Evolutionary conservation across 2,113 vertebrate genomes (phyloP), one percentile per base, ranked within the genome.

Genomic region (Silurus asotus): DNA sequence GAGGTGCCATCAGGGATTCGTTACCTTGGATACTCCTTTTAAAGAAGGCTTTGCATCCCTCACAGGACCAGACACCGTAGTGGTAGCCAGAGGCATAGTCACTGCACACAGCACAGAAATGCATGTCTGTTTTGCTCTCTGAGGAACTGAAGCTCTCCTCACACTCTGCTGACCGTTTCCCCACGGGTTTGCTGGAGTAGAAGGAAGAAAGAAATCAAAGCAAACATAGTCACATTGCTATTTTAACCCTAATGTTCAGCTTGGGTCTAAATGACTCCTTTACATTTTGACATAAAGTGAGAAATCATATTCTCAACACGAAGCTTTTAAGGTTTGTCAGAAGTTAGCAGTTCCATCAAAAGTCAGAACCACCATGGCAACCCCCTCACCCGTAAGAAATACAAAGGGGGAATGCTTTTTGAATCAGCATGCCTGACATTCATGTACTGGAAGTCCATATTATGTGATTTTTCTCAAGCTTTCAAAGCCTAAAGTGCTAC

Each of bases 71-170:
- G 79, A 99, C 98, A 0, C 98, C 97, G 0, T 99, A 99, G 93
- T 99, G 98, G 91, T 99, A 99, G n/a, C 98, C 98, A 0, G 98
- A 99, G n/a, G 98, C 98, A 1, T 97, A 98, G 90, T 99, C 98
- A 8, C 96, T 96, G 92, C 98, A 99, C 85, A 99, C 98, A 0
- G 97, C 97, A 25, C 98, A 99, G 94, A 95, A 97, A 90, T 98
- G 97, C 74, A 97, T 94, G 82, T 98, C 97, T 7, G 94, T 92
- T 93, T 97, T 98, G 2, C 94, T 94, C 48, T 92, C 93, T 0
- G 94, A 93, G 9, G 95, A 96, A 81, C 89, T 91, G 87, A 91
- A 86, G 11, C 83, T 93, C 25, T 95, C 95, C 86, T 89, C 94
- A 48, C 87, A 90, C 37, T 93, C 94, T n/a, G 92, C 89, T 48